Evolutionary conservation across 2,888 invertebrate genomes (phyloP), one percentile per base, ranked within the genome.

Genomic region (Pollenia labialis): DNA sequence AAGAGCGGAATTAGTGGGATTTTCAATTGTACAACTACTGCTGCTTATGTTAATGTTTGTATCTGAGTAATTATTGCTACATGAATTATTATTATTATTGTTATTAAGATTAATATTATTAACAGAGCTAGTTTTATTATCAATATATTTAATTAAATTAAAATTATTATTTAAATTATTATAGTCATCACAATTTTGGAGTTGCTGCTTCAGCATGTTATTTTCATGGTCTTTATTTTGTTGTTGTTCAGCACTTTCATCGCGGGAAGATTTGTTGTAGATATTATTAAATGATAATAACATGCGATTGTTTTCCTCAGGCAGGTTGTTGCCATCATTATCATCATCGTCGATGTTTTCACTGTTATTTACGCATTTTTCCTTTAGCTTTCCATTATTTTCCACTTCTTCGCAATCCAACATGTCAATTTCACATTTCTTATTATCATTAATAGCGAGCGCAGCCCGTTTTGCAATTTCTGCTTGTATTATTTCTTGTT

Each of bases 261-360:
- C 81, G 81, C 87, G 79, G 16, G 88, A 85, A 50, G 83, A 81
- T 9, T 87, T 87, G 10, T 88, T 79, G 81, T 85, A 89, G 75
- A 92, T 91, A 71, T 89, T 90, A 90, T 93, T 92, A 72, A 93
- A 93, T 42, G 92, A 91, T 58, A 88, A 79, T 42, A 93, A 86
- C 81, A 92, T 89, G 44, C 86, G 88, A 89, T 92, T 93, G 79
- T 92, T 92, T 69, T 88, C 75, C 23, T 86, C 58, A 8, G 90
- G 87, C 44, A 91, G 87, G 46, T 77, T 54, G 50, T 23, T 44
- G n/a, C n/a, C 16, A 18, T 80, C 68, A 48, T 76, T 74, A 16
- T 74, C 60, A 54, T 46, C 32, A 62, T 64, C 46, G 3, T 56
- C 23, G n/a, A 44, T 12, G 6, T 42, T 44, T 16, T n/a, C 18